Evolutionary conservation across 2,888 invertebrate species (phyloP), one percentile per base, ranked within the genome.

Genomic region (Merodon equestris): DNA sequence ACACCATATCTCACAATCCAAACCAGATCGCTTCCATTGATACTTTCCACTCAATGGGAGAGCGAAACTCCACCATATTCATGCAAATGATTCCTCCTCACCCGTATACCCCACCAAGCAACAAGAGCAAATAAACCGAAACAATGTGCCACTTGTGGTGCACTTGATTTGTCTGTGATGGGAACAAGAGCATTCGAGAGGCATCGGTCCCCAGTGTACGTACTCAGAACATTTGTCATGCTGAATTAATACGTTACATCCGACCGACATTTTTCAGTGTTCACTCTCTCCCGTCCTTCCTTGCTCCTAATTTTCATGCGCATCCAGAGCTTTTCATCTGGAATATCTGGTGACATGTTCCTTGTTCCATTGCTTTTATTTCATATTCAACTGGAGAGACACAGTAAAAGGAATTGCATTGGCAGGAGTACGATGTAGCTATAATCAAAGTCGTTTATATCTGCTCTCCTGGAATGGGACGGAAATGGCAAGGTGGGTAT

Each of bases 371-470:
- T 7, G 5, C 15, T 60, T 56, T 34, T 13, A 14, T 13, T 13
- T 14, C 27, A 27, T 27, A 71, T 67, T 56, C 58, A 61, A 9
- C 56, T 61, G 27, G 44, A 19, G 54, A 27, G 3, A 27, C 2
- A 7, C 7, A 27, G 7, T 4, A 7, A 27, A 27, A 27, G 36
- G 50, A 44, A 48, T 58, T 14, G 27, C 57, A 66, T 58, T 47
- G 54, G 48, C 40, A 15, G 36, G 10, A 17, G n/a, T 10, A 34
- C 50, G 38, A 61, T 67, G 56, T 77, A 57, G 61, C 51, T 50
- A 72, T 72, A 77, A 77, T 77, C 76, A 77, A 72, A 72, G 58
- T 72, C 57, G 66, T 72, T 72, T 61, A 42, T 51, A 51, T 61
- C 18, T 64, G 34, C 19, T 38, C 9, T 60, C 27, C 3, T 27